These are phyloP conservation scores for Drosophila aff. DNA, from an alignment of 1,140 invertebrate species.

Conservation along the genomic window DNA sequence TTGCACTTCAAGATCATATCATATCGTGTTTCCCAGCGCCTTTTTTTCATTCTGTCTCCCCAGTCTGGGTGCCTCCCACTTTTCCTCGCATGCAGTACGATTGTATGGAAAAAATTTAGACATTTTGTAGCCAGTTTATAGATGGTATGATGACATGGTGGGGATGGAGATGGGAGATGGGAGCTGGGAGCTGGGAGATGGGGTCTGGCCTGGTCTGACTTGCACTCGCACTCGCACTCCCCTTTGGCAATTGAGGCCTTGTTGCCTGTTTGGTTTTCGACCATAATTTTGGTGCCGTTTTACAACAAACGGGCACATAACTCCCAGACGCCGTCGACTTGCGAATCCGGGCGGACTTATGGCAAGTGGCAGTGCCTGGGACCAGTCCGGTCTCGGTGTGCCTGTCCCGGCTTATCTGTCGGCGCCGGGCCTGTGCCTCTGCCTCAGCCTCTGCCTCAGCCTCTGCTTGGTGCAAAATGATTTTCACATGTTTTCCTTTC, in stretches of 20 bases:
- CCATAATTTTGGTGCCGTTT: conserved; percentile 78
- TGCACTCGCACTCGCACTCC: neutral
- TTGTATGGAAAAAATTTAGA: conserved; percentile 55
- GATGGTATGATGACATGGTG: conserved; percentile 48
- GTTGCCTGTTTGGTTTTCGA: conserved; percentile 63
- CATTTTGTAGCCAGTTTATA: conserved; percentile 80
- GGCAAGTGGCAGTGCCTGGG: conserved; percentile 16
- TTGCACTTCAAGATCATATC: conserved; percentile 52
- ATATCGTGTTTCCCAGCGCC: conserved; percentile 24
- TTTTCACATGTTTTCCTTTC: conserved; percentile 74
- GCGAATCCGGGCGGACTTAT: conserved; percentile 22
- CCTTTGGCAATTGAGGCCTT: conserved; percentile 57
- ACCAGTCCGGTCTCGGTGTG: conserved; percentile 30
- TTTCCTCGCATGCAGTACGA: conserved; percentile 11
- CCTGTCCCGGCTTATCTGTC: conserved; percentile 53
- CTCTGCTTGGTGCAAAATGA: conserved; percentile 59
- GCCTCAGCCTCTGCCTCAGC: neutral
- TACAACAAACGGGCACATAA: conserved; percentile 79
- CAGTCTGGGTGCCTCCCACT: conserved; percentile 38
- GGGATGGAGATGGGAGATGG: neutral
- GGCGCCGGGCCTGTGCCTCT: conserved; percentile 35
- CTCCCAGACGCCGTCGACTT: conserved; percentile 51
- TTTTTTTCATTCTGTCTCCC: neutral
- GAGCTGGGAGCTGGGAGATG: neutral
- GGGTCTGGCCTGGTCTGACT: neutral